Conservation (phyloP, 1,140 invertebrate genomes). For the Dolichoris vasculosae region DNA sequence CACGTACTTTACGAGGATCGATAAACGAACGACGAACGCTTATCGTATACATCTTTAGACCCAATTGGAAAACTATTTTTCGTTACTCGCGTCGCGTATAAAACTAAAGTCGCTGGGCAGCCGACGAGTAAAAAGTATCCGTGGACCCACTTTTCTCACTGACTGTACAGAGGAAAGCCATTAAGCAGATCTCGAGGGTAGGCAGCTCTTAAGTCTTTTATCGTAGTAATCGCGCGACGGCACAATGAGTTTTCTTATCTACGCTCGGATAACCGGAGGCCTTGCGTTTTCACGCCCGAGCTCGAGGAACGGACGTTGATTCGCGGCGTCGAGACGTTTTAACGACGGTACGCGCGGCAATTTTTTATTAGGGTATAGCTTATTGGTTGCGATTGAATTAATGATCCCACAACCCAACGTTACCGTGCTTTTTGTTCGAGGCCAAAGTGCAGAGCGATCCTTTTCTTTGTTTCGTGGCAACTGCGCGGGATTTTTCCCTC, state of each 20-base stretch:
- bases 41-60: not conserved
- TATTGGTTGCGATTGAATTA: constrained; percentile 45
- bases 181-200: not conserved
- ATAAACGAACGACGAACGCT: not conserved
- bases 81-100: not conserved
- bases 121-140: not conserved
- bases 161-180: not conserved
- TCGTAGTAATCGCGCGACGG: not conserved
- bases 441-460: not conserved
- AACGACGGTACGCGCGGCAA: not conserved
- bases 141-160: not conserved
- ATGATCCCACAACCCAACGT: not conserved
- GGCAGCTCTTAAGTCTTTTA: not conserved
- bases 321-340: not conserved
- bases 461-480: not conserved
- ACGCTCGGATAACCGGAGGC: not conserved
- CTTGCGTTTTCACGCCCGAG: constrained; percentile 8
- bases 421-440: not conserved
- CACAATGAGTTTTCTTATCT: constrained; percentile 37
- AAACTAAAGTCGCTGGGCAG: not conserved
- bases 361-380: constrained; percentile 26
- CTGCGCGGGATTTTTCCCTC: not conserved
- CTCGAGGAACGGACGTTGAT: not conserved
- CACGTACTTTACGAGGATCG: not conserved
- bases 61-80: not conserved